These are phyloP conservation scores for Drosophila bifasciata DNA, from an alignment of 1,140 invertebrate species.

Conservation along the genomic window DNA sequence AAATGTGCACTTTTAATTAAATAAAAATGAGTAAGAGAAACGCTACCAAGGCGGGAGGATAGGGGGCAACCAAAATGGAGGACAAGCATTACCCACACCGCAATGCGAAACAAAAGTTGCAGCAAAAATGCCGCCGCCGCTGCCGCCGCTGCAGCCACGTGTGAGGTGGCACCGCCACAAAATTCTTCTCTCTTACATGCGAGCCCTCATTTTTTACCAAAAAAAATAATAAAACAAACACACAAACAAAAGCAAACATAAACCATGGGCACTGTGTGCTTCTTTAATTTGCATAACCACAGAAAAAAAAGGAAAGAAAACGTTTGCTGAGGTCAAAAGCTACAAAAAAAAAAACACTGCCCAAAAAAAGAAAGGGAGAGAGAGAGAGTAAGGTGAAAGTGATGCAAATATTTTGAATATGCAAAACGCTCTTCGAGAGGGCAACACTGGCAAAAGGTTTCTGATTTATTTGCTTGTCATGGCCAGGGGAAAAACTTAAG, in stretches of 20 bases:
- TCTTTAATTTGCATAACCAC: slow-evolving; percentile 22
- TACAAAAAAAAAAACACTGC: slow-evolving; percentile 21
- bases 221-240: not conserved
- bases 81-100: slow-evolving; percentile 38
- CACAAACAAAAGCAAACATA: not conserved
- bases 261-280: not conserved
- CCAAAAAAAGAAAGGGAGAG: too few species aligned
- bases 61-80: slow-evolving; percentile 14
- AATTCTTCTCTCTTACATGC: slow-evolving; percentile 32
- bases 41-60: not conserved
- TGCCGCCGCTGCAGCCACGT: slow-evolving; percentile 62
- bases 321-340: slow-evolving; percentile 33
- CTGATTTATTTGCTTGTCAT: slow-evolving; percentile 15
- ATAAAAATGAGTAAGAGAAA: slow-evolving; percentile 56
- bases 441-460: slow-evolving; percentile 14
- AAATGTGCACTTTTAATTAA: slow-evolving; percentile 81
- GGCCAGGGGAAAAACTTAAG: not conserved
- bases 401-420: slow-evolving; percentile 45
- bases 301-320: slow-evolving; percentile 2
- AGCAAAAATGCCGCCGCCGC: slow-evolving; percentile 51
- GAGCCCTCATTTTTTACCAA: slow-evolving; percentile 13
- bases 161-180: slow-evolving; percentile 50
- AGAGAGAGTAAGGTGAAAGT: slow-evolving; percentile 20
- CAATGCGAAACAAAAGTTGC: slow-evolving; percentile 61
- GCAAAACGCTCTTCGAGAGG: slow-evolving; percentile 26